Percentiles rank a stretch among this genome's conserved stretches.
phyloP scores from a whole-genome alignment of 1,140 invertebrate genomes.

The Bombus terrestris region DNA sequence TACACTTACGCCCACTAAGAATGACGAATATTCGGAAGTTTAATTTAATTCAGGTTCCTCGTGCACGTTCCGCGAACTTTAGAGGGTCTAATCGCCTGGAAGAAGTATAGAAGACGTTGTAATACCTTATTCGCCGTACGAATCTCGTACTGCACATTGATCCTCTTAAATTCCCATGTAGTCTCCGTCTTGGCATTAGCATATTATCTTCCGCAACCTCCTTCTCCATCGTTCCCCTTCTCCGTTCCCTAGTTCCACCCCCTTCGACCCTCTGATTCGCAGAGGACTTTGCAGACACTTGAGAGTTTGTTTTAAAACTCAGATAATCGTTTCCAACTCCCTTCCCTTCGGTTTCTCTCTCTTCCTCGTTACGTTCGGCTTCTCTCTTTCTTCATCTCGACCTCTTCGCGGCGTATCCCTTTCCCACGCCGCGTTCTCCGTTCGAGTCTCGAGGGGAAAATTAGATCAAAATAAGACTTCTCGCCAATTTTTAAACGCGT shows the following conservation, averaged over 20 bases:
- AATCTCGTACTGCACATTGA: conserved; percentile 74
- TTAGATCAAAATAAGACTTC: conserved; percentile 76
- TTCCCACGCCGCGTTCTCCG: conserved; percentile 37
- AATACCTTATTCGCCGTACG: conserved; percentile 70
- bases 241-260: conserved; percentile 50
- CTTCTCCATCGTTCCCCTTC: conserved; percentile 25
- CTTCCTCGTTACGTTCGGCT: conserved; percentile 34
- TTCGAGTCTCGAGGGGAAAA: conserved; percentile 69
- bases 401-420: conserved; percentile 37
- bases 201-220: conserved; percentile 78
- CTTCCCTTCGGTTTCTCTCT: conserved; percentile 43
- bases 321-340: conserved; percentile 79
- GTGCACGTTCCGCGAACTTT: conserved; percentile 52
- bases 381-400: conserved; percentile 6
- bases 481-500: conserved; percentile 73
- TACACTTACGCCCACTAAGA: conserved; percentile 40
- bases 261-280: conserved; percentile 67
- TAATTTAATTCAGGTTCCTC: conserved; percentile 54
- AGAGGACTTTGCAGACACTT: conserved; percentile 80
- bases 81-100: conserved; percentile 66
- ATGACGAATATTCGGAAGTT: conserved; percentile 60
- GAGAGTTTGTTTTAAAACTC: conserved; percentile 81
- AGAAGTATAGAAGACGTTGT: conserved; percentile 68
- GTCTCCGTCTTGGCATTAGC: conserved; percentile 78
- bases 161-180: conserved; percentile 79